Conservation (phyloP, 2,888 invertebrate species). For the Linnaemya tessellans region DNA sequence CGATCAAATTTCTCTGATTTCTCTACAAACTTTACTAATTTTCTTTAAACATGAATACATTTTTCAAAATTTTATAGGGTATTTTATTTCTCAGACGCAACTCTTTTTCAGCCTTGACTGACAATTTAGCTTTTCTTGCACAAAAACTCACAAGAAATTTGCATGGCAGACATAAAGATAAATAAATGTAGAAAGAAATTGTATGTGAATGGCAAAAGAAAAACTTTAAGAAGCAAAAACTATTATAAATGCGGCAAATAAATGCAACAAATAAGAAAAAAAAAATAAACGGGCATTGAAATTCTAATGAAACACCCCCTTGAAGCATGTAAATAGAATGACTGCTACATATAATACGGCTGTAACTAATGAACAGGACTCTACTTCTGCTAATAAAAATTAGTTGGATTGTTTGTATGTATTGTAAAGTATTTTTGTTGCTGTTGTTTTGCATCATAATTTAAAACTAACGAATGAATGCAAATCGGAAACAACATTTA, state of each 20-base stretch:
- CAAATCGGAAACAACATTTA: constrained; percentile 75
- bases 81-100: not conserved
- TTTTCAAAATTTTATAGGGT: not conserved
- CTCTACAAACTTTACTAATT: no score
- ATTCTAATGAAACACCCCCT: constrained; percentile 60
- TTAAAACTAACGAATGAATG: constrained; percentile 74
- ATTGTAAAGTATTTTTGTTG: constrained; percentile 8
- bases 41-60: no score
- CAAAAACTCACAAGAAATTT: constrained; percentile 55
- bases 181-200: constrained; percentile 56
- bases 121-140: constrained; percentile 20
- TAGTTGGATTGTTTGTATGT: constrained; percentile 27
- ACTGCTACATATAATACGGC: constrained; percentile 12
- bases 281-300: constrained; percentile 34
- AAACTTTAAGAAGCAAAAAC: constrained; percentile 52
- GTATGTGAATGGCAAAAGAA: constrained; percentile 31
- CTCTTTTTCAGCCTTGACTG: not conserved
- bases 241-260: constrained; percentile 50
- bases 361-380: constrained; percentile 51
- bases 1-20: no score
- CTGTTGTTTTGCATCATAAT: constrained; percentile 65
- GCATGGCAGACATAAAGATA: constrained; percentile 71
- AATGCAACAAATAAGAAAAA: constrained; percentile 53
- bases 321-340: constrained; percentile 43
- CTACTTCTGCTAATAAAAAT: constrained; percentile 23